A percentile compares a stretch with the other conserved stretches of the same genome.
phyloP scores from a whole-genome alignment of 2,113 vertebrate species.

The Murina feae region DNA sequence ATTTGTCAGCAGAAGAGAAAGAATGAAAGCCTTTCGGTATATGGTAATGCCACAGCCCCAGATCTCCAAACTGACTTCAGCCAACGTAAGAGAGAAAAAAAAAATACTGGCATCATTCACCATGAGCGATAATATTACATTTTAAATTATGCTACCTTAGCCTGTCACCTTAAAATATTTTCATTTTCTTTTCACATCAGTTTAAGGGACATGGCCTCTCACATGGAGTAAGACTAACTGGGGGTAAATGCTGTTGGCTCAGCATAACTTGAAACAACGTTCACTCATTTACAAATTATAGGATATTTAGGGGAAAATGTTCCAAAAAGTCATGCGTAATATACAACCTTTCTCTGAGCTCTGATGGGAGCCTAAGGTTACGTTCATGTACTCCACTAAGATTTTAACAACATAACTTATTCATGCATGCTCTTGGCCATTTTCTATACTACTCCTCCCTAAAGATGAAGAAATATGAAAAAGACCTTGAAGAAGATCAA shows the following conservation, averaged over 20 bases:
- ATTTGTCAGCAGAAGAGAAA: neutral
- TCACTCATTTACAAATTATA: constrained; percentile 11
- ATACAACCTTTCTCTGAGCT: constrained; percentile 32
- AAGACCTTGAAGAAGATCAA: neutral
- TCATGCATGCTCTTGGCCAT: constrained; percentile 32
- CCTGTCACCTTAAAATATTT: neutral
- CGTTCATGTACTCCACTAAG: neutral
- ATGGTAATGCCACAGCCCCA: neutral
- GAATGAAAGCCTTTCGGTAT: neutral
- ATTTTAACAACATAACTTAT: constrained; percentile 48
- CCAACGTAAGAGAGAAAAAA: neutral
- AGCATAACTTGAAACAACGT: neutral
- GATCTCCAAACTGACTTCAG: neutral
- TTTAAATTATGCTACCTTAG: neutral
- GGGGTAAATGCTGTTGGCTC: neutral
- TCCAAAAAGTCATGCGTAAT: neutral
- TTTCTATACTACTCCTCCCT: constrained; percentile 9
- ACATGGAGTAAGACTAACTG: neutral
- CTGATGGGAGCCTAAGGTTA: neutral
- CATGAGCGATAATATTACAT: neutral
- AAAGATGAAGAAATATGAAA: constrained; percentile 25
- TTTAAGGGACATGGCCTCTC: neutral
- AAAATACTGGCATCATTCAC: neutral
- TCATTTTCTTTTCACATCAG: neutral
- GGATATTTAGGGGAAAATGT: neutral